Evolutionary conservation across 2,888 invertebrate species (phyloP).

Genomic region (Parasteatoda lunata): DNA sequence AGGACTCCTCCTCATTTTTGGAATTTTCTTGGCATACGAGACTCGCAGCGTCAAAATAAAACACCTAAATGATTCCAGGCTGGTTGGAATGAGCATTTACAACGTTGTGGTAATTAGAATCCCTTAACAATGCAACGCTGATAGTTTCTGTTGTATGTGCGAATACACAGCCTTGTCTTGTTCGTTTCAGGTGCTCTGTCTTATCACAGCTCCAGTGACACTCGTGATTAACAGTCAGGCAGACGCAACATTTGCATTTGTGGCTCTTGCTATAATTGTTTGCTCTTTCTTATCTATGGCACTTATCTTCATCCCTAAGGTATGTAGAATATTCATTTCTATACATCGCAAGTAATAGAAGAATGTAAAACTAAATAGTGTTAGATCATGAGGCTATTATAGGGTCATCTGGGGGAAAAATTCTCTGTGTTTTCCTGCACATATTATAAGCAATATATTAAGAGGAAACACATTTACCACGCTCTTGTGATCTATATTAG

Average conservation of each 20-base stretch:
- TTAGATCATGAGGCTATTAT: too few species aligned
- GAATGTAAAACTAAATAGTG: too few species aligned
- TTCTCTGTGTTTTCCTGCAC: too few species aligned
- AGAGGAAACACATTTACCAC: too few species aligned
- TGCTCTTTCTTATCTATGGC: slow-evolving; percentile 99
- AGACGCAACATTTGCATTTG: slow-evolving; percentile 97
- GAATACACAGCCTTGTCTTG: not conserved
- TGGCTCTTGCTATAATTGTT: slow-evolving; percentile 95
- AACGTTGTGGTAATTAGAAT: slow-evolving; percentile 85
- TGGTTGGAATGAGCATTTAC: slow-evolving; percentile 99
- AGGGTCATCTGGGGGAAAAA: too few species aligned
- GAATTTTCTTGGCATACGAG: slow-evolving; percentile 97
- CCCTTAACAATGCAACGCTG: not conserved
- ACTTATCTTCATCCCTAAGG: slow-evolving; percentile 98
- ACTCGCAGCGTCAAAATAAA: slow-evolving; percentile 95
- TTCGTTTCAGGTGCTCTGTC: slow-evolving; percentile 81
- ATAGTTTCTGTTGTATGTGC: not conserved
- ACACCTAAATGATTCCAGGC: slow-evolving; percentile 97
- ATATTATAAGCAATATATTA: too few species aligned
- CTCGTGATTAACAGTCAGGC: slow-evolving; percentile 98
- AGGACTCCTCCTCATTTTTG: slow-evolving; percentile 95
- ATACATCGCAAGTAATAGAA: too few species aligned
- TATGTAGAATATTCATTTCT: slow-evolving; percentile 73
- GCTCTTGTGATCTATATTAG: too few species aligned
- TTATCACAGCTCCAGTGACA: slow-evolving; percentile 98